Conservation (phyloP, 2,888 invertebrate species). For the Capitulum mitella region DNA sequence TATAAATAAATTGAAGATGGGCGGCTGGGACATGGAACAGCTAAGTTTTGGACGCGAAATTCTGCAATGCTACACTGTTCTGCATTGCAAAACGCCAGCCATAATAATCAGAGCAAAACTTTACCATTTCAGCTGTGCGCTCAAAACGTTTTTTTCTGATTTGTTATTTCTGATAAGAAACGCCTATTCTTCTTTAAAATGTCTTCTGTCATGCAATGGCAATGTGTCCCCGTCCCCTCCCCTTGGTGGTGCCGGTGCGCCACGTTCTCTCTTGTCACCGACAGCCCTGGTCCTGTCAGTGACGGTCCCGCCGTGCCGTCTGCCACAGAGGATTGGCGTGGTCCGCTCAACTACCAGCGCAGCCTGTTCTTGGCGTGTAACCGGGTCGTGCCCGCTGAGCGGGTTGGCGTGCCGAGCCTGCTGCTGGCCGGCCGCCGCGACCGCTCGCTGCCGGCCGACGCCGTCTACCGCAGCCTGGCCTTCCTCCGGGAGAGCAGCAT, state of each 20-base stretch:
- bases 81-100: too few species aligned
- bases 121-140: too few species aligned
- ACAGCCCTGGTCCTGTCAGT: too few species aligned
- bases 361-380: neutral
- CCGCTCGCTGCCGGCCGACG: neutral
- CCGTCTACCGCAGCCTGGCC: slow-evolving; percentile 1
- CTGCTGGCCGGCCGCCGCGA: neutral
- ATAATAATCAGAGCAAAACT: too few species aligned
- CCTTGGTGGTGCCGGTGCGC: neutral
- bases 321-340: slow-evolving; percentile 2
- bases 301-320: neutral
- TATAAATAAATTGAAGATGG: too few species aligned
- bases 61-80: too few species aligned
- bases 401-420: neutral
- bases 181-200: too few species aligned
- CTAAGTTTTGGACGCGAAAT: too few species aligned
- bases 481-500: neutral
- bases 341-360: slow-evolving; percentile 2
- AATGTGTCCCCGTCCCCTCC: neutral
- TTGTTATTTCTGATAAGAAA: too few species aligned
- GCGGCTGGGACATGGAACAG: too few species aligned
- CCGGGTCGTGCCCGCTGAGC: neutral
- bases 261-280: neutral
- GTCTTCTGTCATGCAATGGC: neutral
- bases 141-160: too few species aligned